Conservation (phyloP, 2,888 invertebrate species). For the Apodemia duryi region DNA sequence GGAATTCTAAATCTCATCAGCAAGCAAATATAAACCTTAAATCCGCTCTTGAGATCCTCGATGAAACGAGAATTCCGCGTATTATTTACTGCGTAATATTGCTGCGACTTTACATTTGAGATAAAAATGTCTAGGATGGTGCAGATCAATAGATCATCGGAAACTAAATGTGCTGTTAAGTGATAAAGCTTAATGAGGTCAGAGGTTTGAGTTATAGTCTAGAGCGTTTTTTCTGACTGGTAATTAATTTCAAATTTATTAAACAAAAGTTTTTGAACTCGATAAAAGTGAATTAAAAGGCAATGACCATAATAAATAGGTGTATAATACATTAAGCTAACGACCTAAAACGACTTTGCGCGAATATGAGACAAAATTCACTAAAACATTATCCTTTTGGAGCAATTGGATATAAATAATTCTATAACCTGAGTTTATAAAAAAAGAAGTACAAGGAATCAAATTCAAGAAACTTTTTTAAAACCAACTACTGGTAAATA, state of each 20-base stretch:
- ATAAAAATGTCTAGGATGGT: conserved; percentile 53
- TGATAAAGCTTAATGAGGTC: conserved; percentile 17
- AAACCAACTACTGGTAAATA: too few species aligned
- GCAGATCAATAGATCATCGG: conserved; percentile 18
- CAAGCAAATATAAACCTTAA: conserved; percentile 45
- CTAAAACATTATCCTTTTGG: too few species aligned
- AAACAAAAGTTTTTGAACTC: conserved; percentile 3
- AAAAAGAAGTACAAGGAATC: too few species aligned
- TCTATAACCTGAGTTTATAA: too few species aligned
- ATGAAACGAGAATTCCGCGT: conserved; percentile 6
- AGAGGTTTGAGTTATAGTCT: background rate
- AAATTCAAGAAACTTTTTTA: too few species aligned
- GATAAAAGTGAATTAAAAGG: background rate
- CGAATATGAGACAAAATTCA: too few species aligned
- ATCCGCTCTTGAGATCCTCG: conserved; percentile 35
- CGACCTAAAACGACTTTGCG: too few species aligned
- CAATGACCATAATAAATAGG: background rate
- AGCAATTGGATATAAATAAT: too few species aligned
- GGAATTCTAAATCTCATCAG: conserved; percentile 43
- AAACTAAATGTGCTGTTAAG: conserved; percentile 34
- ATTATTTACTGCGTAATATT: conserved; percentile 39
- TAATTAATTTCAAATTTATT: conserved; percentile 9
- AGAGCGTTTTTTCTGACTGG: background rate
- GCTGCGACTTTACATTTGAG: conserved; percentile 54
- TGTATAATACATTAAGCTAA: too few species aligned